Base-by-base conservation (phyloP, 2,797 vertebrate genomes). In the Sorex maritimensis region DNA sequence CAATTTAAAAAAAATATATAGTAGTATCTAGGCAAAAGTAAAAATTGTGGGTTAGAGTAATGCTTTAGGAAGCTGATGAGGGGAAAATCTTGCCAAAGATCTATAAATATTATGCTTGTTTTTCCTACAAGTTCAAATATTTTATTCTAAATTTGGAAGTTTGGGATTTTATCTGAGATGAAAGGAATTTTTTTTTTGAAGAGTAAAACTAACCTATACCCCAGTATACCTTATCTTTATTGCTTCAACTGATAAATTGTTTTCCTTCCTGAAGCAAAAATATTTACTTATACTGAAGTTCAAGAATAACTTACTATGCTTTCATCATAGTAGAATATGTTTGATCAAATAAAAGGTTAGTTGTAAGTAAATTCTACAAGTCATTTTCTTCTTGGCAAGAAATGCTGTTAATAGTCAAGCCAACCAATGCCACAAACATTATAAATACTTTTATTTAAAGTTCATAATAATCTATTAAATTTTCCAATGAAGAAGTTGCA, bases 121-220 rank as follows among this genome's bases (percentile, higher is more conserved):
- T 92, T 92, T 58, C 21, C 30, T 58, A 52, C 61, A 82, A 17
- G 46, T 52, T 15, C 65, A 79, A 34, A n/a, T 67, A 75, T 69
- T 84, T 86, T 91, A 34, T 91, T 86, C 74, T 86, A 84, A 81
- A 86, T 79, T 63, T 86, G 71, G 44, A 91, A 21, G 73, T 58
- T 84, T 81, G 55, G 23, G 52, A 74, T 86, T 93, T 92, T 61
- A 61, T 96, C 55, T 92, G 88, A 94, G 58, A 92, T 84, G 86
- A 93, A 87, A 87, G 34, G 26, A 90, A 34, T 73, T 12, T 93
- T 90, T n/a, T 81, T 90, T 95, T 93, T 90, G 81, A 95, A 95
- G 30, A 28, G 12, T 49, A 85, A 90, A 92, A 86, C 1, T 74
- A 93, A 84, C 44, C 34, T 61, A 86, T 41, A 38, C 13, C 46